Percentiles rank a stretch among this genome's conserved stretches.
Evolutionary conservation across 2,888 invertebrate genomes (phyloP).

Genomic region (Nowickia ferox): DNA sequence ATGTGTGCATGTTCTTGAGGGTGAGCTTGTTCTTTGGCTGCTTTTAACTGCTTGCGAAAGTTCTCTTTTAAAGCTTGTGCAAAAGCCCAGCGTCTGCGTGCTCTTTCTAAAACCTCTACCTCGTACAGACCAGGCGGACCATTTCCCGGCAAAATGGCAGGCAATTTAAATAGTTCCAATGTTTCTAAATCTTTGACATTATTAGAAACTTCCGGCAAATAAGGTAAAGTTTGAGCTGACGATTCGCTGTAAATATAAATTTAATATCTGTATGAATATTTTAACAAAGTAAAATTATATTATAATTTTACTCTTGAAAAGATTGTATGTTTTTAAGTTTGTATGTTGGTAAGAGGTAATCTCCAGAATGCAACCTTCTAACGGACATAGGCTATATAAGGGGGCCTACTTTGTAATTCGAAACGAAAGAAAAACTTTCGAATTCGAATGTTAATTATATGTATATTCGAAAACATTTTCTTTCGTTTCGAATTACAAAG

Average conservation of each 20-base stretch:
- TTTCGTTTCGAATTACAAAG: no score
- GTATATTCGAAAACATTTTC: no score
- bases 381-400: no score
- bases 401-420: no score
- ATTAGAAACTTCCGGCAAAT: constrained; percentile 77
- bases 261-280: no score
- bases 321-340: no score
- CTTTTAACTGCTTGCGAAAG: constrained; percentile 84
- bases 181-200: constrained; percentile 74
- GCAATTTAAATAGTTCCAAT: constrained; percentile 79
- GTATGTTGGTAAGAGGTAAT: no score
- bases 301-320: no score
- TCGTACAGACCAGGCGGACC: constrained; percentile 81
- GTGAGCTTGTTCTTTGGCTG: constrained; percentile 82
- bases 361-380: no score
- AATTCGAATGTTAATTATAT: no score
- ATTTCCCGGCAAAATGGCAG: constrained; percentile 77
- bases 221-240: constrained; percentile 81
- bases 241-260: constrained; percentile 77
- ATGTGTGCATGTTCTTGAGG: constrained; percentile 85
- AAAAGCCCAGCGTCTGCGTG: constrained; percentile 87
- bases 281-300: no score
- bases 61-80: constrained; percentile 85
- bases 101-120: constrained; percentile 87
- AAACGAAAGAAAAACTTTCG: no score